Percentiles rank a stretch among this genome's conserved stretches.
These are phyloP conservation scores for Euthynnus affinis DNA, from an alignment of 2,797 vertebrate species.

Conservation along the genomic window DNA sequence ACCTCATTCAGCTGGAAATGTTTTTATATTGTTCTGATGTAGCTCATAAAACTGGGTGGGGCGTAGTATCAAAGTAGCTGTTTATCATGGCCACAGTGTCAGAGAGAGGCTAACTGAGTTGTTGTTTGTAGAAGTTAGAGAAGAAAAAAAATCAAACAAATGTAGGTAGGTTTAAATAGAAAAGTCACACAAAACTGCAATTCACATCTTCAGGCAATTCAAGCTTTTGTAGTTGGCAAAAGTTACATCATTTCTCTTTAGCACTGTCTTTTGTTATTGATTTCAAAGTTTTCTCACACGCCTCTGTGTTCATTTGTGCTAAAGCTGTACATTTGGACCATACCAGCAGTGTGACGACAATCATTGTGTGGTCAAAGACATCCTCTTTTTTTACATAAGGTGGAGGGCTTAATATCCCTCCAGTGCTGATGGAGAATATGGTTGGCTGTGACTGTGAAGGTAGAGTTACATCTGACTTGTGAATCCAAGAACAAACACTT, in stretches of 20 bases:
- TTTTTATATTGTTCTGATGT: slow-evolving; percentile 78
- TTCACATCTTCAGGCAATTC: slow-evolving; percentile 30
- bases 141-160: slow-evolving; percentile 68
- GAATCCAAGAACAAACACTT: slow-evolving; percentile 74
- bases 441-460: slow-evolving; percentile 41
- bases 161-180: slow-evolving; percentile 69
- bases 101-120: slow-evolving; percentile 61
- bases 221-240: slow-evolving; percentile 40
- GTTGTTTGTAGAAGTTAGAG: slow-evolving; percentile 76
- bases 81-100: slow-evolving; percentile 56
- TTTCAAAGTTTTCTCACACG: slow-evolving; percentile 47
- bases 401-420: slow-evolving; percentile 23
- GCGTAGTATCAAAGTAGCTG: slow-evolving; percentile 58
- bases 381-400: slow-evolving; percentile 22
- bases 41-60: slow-evolving; percentile 67
- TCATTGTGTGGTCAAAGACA: slow-evolving; percentile 16
- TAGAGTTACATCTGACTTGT: slow-evolving; percentile 67
- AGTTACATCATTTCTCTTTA: slow-evolving; percentile 41
- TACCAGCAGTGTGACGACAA: slow-evolving; percentile 41
- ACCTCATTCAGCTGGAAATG: slow-evolving; percentile 64
- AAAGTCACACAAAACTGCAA: slow-evolving; percentile 49
- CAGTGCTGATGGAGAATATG: slow-evolving; percentile 48
- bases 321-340: slow-evolving; percentile 42
- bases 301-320: slow-evolving; percentile 59
- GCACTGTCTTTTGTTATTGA: slow-evolving; percentile 45